Percentiles rank a stretch among this genome's conserved stretches.
Evolutionary conservation across 1,140 invertebrate genomes (phyloP).

Genomic region (Wiebesia pumilae): DNA sequence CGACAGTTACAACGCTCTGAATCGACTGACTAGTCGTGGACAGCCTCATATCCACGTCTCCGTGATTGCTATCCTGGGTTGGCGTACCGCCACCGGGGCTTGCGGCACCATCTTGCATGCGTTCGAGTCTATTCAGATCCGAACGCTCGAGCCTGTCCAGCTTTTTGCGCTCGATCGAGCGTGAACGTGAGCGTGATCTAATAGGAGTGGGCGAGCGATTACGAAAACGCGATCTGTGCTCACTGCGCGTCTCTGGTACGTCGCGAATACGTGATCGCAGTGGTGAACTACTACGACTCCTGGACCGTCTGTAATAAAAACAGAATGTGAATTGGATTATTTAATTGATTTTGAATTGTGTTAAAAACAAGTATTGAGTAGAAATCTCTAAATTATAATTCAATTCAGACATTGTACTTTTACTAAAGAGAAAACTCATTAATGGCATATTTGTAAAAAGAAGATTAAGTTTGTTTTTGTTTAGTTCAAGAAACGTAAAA

Average conservation of each 20-base stretch:
- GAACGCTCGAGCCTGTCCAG: constrained; percentile 66
- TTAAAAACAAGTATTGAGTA: too few species aligned
- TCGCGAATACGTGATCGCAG: constrained; percentile 70
- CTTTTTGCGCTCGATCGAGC: constrained; percentile 67
- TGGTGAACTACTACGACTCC: constrained; percentile 71
- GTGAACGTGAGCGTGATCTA: constrained; percentile 70
- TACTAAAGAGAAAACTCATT: too few species aligned
- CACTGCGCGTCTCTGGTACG: constrained; percentile 63
- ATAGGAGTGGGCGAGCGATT: constrained; percentile 75
- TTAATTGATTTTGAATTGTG: too few species aligned
- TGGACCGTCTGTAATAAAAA: constrained; percentile 61
- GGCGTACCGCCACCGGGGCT: constrained; percentile 75
- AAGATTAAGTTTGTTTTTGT: too few species aligned
- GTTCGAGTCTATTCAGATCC: constrained; percentile 63
- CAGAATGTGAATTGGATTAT: too few species aligned
- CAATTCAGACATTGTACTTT: too few species aligned
- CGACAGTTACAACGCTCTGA: constrained; percentile 76
- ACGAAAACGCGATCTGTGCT: constrained; percentile 73
- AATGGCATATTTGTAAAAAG: too few species aligned
- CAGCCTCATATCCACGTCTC: constrained; percentile 78
- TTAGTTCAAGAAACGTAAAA: too few species aligned
- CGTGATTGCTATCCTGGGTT: constrained; percentile 79
- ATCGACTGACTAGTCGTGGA: constrained; percentile 76
- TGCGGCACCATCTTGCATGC: constrained; percentile 57
- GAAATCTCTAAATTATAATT: too few species aligned